Base-by-base conservation (phyloP, 2,888 invertebrate genomes). In the Cosmopolites sordidus region DNA sequence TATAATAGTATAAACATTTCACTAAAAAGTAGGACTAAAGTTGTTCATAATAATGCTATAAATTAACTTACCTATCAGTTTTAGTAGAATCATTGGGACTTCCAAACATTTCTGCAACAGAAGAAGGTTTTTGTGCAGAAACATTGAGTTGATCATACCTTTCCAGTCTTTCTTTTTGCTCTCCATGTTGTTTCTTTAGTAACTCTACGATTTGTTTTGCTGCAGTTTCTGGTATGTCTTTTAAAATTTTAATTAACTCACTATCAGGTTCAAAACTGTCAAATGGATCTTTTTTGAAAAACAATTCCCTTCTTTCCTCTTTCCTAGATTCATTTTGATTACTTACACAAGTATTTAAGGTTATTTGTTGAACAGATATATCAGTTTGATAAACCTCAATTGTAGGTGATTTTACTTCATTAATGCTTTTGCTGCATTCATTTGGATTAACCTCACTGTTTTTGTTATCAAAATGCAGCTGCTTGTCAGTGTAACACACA, bases 331-430 rank as follows among this genome's bases (percentile, higher is more conserved):
- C 45, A 37, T 44, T 46, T 41, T 30, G 30, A 29, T 43, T 14
- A 12, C 18, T 43, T 8, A 54, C 16, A 30, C 51, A 46, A 17
- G 62, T 60, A 41, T 64, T 65, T 14, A 68, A 59, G 38, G 62
- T 64, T 15, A 69, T 63, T 56, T 65, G 62, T 50, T 69, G 65
- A 5, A 69, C 62, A 11, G 62, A 63, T 48, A 69, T 63, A 40
- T 69, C 69, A n/a, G 68, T 68, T 54, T 68, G 66, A 43, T 67
- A 59, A 14, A 67, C 62, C 53, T 66, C 64, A 48, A 67, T 58
- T 16, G 58, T 60, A n/a, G 66, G 64, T 3, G 60, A 56, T 39
- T 41, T 50, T 18, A 29, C 41, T 47, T 58, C 52, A 42, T 29
- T 46, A 8, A 48, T 39, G 33, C 12, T 33, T 46, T 54, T 48